These are phyloP conservation scores for Trissolcus japonicus DNA, from an alignment of 2,888 invertebrate genomes.

Conservation along the genomic window DNA sequence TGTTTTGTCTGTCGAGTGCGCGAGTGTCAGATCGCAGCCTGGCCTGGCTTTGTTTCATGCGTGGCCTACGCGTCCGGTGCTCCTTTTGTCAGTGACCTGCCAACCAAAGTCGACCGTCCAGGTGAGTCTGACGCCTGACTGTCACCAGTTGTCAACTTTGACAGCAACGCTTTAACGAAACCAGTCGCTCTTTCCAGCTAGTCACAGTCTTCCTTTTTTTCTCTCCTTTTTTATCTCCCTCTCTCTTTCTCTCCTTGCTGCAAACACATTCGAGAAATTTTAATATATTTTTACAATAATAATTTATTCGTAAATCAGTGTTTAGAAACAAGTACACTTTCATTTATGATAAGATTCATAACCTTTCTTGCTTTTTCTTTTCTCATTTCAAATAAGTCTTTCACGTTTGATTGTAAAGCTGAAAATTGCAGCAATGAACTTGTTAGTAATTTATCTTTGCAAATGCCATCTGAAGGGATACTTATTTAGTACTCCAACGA, in stretches of 20 bases:
- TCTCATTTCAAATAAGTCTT: no score
- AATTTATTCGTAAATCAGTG: not conserved
- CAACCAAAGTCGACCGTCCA: conserved; percentile 16
- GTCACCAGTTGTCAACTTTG: conserved; percentile 23
- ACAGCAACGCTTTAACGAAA: conserved; percentile 5
- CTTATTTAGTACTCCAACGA: no score
- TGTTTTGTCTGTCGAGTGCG: conserved; percentile 22
- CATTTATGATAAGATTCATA: no score
- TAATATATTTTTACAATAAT: not conserved
- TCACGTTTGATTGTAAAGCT: no score
- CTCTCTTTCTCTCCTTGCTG: not conserved
- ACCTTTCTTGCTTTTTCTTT: no score
- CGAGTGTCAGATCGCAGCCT: conserved; percentile 28
- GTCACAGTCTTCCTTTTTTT: no score
- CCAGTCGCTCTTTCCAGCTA: no score
- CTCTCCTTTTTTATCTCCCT: no score
- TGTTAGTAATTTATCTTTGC: no score
- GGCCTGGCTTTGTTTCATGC: conserved; percentile 19
- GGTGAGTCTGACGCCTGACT: conserved; percentile 25
- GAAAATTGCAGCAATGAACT: no score
- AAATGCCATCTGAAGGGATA: no score
- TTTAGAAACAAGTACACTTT: not conserved
- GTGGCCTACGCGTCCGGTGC: conserved; percentile 14
- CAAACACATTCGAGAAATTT: not conserved
- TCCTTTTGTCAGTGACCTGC: conserved; percentile 31